phyloP scores from a whole-genome alignment of 2,113 vertebrate species.

The Anarrhichthys ocellatus region DNA sequence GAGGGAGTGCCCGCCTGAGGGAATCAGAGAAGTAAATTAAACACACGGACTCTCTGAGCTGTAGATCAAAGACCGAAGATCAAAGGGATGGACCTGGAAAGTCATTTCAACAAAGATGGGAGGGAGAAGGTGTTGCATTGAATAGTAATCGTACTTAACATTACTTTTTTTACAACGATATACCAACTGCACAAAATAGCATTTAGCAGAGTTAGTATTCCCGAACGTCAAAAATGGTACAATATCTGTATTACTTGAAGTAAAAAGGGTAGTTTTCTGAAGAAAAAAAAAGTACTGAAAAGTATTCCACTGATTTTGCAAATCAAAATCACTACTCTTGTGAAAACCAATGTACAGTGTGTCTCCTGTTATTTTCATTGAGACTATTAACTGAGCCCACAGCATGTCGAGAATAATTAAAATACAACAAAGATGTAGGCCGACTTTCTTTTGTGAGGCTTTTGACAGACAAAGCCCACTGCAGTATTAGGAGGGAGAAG shows the following conservation, averaged over 20 bases:
- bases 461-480: constrained; percentile 6
- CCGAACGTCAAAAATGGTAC: background rate
- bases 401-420: background rate
- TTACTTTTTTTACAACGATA: background rate
- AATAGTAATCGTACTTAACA: background rate
- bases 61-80: constrained; percentile 14
- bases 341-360: background rate
- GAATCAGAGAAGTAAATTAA: constrained; percentile 1
- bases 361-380: background rate
- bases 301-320: background rate
- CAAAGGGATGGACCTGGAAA: background rate
- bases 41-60: background rate
- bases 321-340: background rate
- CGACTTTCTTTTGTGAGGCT: constrained; percentile 10
- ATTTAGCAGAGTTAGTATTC: background rate
- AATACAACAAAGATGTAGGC: background rate
- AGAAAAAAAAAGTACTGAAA: background rate
- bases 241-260: background rate
- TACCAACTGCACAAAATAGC: background rate
- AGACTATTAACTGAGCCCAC: background rate
- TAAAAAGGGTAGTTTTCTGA: background rate
- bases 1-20: constrained; percentile 4
- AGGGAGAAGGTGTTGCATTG: background rate
- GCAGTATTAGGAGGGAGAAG: background rate
- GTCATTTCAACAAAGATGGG: background rate